Percentiles rank a stretch among this genome's conserved stretches.
These are phyloP conservation scores for Neodon shergylaensis DNA, from an alignment of 2,113 vertebrate species.

Conservation along the genomic window DNA sequence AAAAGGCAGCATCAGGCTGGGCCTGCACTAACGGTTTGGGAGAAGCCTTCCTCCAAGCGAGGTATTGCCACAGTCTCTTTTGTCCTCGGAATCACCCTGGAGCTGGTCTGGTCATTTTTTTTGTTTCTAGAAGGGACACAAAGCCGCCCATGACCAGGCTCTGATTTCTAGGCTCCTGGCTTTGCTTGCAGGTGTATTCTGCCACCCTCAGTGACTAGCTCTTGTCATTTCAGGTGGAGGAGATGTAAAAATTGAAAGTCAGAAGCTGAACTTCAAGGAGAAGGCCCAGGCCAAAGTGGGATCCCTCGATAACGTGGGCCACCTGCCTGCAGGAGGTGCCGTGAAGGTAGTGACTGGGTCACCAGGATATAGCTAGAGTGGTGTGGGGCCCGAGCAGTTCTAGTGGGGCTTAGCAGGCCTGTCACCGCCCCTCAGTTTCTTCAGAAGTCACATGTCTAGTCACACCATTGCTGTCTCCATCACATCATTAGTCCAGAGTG, in stretches of 20 bases:
- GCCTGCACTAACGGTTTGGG: neutral
- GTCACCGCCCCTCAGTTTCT: conserved; percentile 75
- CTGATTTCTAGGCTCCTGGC: too few species aligned
- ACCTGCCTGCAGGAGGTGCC: conserved; percentile 87
- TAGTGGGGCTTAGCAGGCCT: conserved; percentile 9
- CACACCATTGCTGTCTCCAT: conserved; percentile 42
- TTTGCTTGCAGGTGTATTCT: neutral
- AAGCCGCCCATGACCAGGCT: neutral
- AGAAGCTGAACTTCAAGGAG: conserved; percentile 94
- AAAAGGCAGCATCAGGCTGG: neutral
- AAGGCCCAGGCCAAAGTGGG: conserved; percentile 94
- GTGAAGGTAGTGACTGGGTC: conserved; percentile 87
- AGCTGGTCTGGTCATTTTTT: neutral
- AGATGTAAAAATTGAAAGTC: conserved; percentile 93
- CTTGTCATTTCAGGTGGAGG: conserved; percentile 89
- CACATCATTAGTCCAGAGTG: neutral
- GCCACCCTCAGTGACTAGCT: neutral
- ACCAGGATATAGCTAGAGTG: fast-evolving
- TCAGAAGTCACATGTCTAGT: conserved; percentile 12
- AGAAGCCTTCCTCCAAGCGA: neutral
- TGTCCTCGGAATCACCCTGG: neutral
- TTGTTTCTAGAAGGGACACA: neutral
- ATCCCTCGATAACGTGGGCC: conserved; percentile 92
- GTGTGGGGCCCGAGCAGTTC: neutral
- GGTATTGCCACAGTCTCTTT: neutral